Evolutionary conservation across 2,888 invertebrate genomes (phyloP).

Genomic region (Brassicogethes aeneus): DNA sequence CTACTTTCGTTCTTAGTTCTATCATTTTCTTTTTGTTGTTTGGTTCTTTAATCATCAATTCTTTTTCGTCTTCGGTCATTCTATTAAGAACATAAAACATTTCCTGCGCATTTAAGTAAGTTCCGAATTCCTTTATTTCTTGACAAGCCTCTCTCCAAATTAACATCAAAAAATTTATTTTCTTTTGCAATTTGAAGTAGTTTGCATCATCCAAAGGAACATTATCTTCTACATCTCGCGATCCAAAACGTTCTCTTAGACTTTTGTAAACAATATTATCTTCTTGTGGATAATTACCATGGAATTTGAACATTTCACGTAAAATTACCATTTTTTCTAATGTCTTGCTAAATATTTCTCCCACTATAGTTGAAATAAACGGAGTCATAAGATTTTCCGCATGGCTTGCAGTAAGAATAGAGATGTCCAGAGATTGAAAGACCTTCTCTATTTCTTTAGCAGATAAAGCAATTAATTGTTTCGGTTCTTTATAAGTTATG

Average conservation of each 20-base stretch:
- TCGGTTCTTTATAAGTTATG: no score
- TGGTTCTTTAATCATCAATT: conserved; percentile 14
- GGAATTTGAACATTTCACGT: background rate
- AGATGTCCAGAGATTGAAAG: no score
- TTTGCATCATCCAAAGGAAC: conserved; percentile 7
- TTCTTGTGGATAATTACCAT: background rate
- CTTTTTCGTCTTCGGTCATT: conserved; percentile 17
- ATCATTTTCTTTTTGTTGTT: conserved; percentile 15
- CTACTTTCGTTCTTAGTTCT: conserved; percentile 14
- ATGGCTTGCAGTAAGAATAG: background rate
- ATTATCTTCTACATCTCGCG: background rate
- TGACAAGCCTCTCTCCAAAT: conserved; percentile 14
- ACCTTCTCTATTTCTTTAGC: no score
- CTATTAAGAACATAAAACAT: conserved; percentile 9
- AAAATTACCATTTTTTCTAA: background rate
- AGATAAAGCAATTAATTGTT: no score
- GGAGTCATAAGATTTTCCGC: background rate
- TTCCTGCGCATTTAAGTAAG: conserved; percentile 7
- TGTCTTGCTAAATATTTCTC: background rate
- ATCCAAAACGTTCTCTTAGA: background rate
- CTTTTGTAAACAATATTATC: conserved; percentile 1
- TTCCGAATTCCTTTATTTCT: conserved; percentile 14
- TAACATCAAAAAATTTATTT: conserved; percentile 17
- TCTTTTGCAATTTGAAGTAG: conserved; percentile 22
- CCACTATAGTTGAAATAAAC: background rate